phyloP scores from a whole-genome alignment of 1,140 invertebrate genomes.

The Plutomurus gul region DNA sequence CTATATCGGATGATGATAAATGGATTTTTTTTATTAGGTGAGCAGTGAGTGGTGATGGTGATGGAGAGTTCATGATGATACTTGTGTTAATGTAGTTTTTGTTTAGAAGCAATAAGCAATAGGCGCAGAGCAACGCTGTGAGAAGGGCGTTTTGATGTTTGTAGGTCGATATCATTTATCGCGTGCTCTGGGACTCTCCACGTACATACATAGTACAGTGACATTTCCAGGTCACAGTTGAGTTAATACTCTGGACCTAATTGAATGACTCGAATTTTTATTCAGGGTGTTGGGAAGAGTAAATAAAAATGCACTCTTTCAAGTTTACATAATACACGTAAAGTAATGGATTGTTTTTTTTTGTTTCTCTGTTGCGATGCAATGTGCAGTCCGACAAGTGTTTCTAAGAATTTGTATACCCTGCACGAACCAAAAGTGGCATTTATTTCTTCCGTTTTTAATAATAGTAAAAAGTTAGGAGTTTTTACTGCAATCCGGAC shows the following conservation, averaged over 20 bases:
- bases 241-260: background rate
- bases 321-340: no score
- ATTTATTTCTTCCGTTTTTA: background rate
- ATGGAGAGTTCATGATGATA: background rate
- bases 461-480: background rate
- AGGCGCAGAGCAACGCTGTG: no score
- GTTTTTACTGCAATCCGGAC: background rate
- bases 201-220: no score
- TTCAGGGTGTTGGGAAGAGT: background rate
- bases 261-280: conserved; percentile 25
- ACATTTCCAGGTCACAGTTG: conserved; percentile 10
- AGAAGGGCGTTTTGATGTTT: conserved; percentile 4
- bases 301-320: no score
- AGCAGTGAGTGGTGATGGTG: background rate
- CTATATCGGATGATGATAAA: background rate
- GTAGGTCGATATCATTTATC: conserved; percentile 26
- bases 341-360: no score
- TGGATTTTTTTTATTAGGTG: conserved; percentile 14
- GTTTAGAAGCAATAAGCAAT: conserved; percentile 10
- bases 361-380: no score
- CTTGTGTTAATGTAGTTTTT: background rate
- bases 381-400: no score
- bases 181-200: conserved; percentile 14
- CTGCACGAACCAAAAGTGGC: background rate
- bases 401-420: no score